Evolutionary conservation across 1,140 invertebrate genomes (phyloP).

Genomic region (Cyphomyrmex costatus): DNA sequence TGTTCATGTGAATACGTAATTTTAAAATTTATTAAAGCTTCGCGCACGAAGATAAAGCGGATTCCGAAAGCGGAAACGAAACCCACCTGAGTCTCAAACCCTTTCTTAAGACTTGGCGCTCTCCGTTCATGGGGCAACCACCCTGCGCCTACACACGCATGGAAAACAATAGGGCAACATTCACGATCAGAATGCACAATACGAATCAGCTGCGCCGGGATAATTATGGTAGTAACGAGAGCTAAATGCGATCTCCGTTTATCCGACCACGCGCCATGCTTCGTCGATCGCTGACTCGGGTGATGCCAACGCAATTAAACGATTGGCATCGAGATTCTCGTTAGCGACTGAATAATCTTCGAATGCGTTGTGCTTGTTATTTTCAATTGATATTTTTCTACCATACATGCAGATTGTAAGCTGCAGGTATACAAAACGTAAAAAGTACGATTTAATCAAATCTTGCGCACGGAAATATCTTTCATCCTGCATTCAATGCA

Average conservation of each 20-base stretch:
- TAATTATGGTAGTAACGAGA: constrained; percentile 64
- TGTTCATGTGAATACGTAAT: not conserved
- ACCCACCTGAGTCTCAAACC: constrained; percentile 21
- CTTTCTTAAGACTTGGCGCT: constrained; percentile 20
- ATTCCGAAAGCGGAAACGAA: constrained; percentile 24
- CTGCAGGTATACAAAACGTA: not conserved
- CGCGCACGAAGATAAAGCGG: not conserved
- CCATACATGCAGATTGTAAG: not conserved
- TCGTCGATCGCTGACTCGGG: constrained; percentile 48
- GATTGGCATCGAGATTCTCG: constrained; percentile 27
- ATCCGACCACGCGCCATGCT: constrained; percentile 55
- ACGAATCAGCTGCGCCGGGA: constrained; percentile 42
- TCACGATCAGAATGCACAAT: constrained; percentile 57
- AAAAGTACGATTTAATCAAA: not conserved
- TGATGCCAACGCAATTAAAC: constrained; percentile 44
- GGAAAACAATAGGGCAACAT: constrained; percentile 67
- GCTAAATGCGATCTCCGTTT: constrained; percentile 64
- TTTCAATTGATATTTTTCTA: constrained; percentile 5
- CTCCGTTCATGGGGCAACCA: not conserved
- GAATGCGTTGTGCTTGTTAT: not conserved
- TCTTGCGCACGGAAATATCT: not conserved
- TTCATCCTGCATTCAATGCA: constrained; percentile 1
- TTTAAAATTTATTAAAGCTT: not conserved
- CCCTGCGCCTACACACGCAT: constrained; percentile 42
- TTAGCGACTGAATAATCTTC: constrained; percentile 22